Evolutionary conservation across 2,888 invertebrate genomes (phyloP).

Genomic region (Sesamia inferens): DNA sequence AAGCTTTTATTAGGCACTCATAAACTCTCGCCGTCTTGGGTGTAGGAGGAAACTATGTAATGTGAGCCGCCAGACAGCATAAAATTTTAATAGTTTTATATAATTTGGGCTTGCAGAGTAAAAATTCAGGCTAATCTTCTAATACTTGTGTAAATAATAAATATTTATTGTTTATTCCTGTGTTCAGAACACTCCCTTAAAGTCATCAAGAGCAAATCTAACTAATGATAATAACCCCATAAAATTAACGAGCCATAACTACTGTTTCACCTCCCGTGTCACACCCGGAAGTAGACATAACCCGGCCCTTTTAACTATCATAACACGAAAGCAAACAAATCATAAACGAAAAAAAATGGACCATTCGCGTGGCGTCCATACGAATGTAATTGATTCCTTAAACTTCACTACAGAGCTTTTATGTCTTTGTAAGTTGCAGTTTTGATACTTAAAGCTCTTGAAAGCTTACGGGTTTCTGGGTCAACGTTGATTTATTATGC

Average conservation of each 20-base stretch:
- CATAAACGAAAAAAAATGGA: conserved; percentile 43
- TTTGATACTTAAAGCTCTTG: conserved; percentile 21
- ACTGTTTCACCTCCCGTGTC: conserved; percentile 20
- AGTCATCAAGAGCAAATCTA: neutral
- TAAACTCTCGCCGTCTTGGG: neutral
- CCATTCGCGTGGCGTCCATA: conserved; percentile 41
- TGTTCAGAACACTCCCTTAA: neutral
- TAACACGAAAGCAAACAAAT: conserved; percentile 44
- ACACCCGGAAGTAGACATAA: conserved; percentile 42
- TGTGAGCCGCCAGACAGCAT: neutral
- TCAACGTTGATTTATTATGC: conserved; percentile 56
- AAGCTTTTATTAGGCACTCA: neutral
- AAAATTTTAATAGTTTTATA: neutral
- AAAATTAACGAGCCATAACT: conserved; percentile 35
- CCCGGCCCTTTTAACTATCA: conserved; percentile 33
- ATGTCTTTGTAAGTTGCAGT: conserved; percentile 18
- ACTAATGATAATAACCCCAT: conserved; percentile 23
- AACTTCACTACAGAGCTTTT: conserved; percentile 21
- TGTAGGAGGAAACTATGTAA: neutral
- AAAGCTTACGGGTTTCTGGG: conserved; percentile 44
- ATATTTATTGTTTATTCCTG: neutral
- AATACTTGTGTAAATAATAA: too few relatives aligned
- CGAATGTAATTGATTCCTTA: conserved; percentile 26
- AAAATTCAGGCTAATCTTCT: neutral
- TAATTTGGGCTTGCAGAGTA: neutral